phyloP scores from a whole-genome alignment of 2,888 invertebrate species.

The Caenorhabditis sp. region DNA sequence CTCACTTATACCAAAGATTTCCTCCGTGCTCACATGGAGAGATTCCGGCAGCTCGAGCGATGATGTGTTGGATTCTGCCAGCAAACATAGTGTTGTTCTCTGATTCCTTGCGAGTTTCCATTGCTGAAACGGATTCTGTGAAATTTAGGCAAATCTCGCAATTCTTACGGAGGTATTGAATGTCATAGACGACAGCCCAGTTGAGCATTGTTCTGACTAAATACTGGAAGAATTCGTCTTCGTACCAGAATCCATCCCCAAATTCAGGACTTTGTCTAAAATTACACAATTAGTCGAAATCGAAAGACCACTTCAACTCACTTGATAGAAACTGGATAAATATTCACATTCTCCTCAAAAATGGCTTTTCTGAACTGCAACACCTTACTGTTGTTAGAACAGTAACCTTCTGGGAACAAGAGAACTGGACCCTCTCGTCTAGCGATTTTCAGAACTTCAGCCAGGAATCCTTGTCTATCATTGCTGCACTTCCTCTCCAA shows the following conservation, averaged over 20 bases:
- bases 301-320: conserved; percentile 18
- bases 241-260: conserved; percentile 75
- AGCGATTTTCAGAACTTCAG: conserved; percentile 74
- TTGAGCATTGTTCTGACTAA: conserved; percentile 71
- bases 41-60: conserved; percentile 64
- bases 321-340: conserved; percentile 74
- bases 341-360: conserved; percentile 70
- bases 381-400: conserved; percentile 76
- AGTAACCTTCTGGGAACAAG: conserved; percentile 80
- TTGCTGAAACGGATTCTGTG: conserved; percentile 51
- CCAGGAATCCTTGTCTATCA: conserved; percentile 73
- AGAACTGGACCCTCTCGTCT: conserved; percentile 76
- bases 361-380: conserved; percentile 75
- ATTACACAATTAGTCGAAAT: neutral
- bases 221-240: conserved; percentile 72
- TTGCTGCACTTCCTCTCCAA: conserved; percentile 75
- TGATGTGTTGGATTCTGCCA: conserved; percentile 65
- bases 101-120: conserved; percentile 24
- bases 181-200: conserved; percentile 76
- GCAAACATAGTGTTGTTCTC: conserved; percentile 71
- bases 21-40: conserved; percentile 69
- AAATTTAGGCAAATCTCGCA: neutral
- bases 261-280: conserved; percentile 66
- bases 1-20: conserved; percentile 72
- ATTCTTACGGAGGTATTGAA: conserved; percentile 72